These are phyloP conservation scores for Babyrousa celebensis DNA, from an alignment of 2,797 vertebrate genomes.

Conservation along the genomic window DNA sequence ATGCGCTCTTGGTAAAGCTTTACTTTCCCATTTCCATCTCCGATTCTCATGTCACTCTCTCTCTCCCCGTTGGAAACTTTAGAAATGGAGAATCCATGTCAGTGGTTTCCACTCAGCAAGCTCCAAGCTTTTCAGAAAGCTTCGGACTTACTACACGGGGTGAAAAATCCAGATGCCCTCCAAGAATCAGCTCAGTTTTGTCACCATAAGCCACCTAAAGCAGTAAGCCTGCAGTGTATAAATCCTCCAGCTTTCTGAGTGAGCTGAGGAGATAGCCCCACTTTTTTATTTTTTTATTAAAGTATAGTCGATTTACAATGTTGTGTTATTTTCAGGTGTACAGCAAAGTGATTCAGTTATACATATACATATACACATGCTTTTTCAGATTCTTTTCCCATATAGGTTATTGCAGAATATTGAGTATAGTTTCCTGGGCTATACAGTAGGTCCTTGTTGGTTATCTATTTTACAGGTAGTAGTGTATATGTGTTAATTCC, in stretches of 20 bases:
- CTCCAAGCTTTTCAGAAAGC: neutral
- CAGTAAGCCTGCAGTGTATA: neutral
- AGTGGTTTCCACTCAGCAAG: neutral
- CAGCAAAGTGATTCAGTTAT: too few relatives aligned
- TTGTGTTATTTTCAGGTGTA: too few relatives aligned
- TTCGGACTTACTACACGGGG: neutral
- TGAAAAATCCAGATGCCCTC: neutral
- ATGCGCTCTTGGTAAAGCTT: neutral
- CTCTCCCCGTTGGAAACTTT: neutral
- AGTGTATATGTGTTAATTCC: too few relatives aligned
- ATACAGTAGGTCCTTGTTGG: too few relatives aligned
- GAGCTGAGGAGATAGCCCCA: neutral
- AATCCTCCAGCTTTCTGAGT: neutral
- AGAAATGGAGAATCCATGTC: constrained; percentile 35
- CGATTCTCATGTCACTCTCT: neutral
- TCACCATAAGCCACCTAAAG: neutral
- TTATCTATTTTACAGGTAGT: too few relatives aligned
- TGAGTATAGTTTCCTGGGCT: too few relatives aligned
- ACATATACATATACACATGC: too few relatives aligned
- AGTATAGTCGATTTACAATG: too few relatives aligned
- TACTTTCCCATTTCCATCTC: neutral
- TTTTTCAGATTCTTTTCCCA: too few relatives aligned
- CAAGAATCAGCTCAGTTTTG: neutral
- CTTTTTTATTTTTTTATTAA: too few relatives aligned
- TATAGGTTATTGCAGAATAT: too few relatives aligned